phyloP scores from a whole-genome alignment of 2,797 vertebrate species.

The Microctenopoma stevenorrisi region DNA sequence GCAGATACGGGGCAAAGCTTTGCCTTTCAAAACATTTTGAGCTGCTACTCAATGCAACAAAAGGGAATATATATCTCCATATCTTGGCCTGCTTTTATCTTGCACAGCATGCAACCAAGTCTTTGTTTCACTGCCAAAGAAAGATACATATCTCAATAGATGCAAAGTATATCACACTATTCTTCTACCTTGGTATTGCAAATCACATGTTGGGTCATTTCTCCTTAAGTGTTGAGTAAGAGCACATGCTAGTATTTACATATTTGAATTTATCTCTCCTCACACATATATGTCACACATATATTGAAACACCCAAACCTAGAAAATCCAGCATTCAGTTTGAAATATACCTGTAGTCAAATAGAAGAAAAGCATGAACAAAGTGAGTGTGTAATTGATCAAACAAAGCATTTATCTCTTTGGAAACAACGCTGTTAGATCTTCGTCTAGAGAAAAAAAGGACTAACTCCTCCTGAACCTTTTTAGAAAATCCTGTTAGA shows the following conservation, averaged over 20 bases:
- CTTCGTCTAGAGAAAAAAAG: conserved; percentile 38
- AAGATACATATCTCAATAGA: conserved; percentile 63
- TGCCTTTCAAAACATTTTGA: conserved; percentile 56
- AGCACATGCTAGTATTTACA: conserved; percentile 28
- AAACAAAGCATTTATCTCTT: conserved; percentile 42
- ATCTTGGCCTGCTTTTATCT: conserved; percentile 71
- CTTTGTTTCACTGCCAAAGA: conserved; percentile 60
- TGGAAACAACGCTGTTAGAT: conserved; percentile 41
- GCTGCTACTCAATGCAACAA: conserved; percentile 51
- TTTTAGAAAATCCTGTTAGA: conserved; percentile 37
- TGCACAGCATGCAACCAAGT: conserved; percentile 38
- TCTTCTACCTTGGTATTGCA: conserved; percentile 27
- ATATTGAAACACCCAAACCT: conserved; percentile 7
- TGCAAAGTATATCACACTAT: conserved; percentile 38
- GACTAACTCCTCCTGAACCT: conserved; percentile 50
- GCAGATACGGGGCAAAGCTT: conserved; percentile 53
- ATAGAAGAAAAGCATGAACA: conserved; percentile 40
- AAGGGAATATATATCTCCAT: conserved; percentile 51
- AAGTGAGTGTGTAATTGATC: conserved; percentile 51
- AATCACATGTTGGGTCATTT: conserved; percentile 19
- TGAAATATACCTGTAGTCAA: conserved; percentile 35
- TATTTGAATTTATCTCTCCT: conserved; percentile 24
- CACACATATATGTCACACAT: background rate
- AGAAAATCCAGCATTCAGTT: background rate
- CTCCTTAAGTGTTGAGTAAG: conserved; percentile 7